Evolutionary conservation across 2,888 invertebrate species (phyloP), one percentile per base, ranked within the genome.

Genomic region (Microchrysa polita): DNA sequence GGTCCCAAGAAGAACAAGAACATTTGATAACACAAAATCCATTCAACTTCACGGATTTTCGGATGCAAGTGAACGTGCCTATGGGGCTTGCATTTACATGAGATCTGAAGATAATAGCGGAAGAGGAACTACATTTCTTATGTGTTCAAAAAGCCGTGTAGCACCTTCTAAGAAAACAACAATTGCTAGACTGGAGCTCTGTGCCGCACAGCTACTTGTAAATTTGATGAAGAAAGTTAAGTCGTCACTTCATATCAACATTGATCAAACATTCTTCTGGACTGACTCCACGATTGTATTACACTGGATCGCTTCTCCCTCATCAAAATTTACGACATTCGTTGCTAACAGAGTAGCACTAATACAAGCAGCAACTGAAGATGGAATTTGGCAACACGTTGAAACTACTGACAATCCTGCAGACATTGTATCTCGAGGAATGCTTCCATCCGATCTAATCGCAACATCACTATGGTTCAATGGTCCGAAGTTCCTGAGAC

Each of bases 171-270:
- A 52, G 10, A 14, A 52, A 52, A 5, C 52, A 52, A 52, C 52
- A 52, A 52, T 52, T n/a, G 52, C 52, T 5, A 67, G 79, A 16
- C 60, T 80, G 9, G 78, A 79, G 34, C 69, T 80, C 18, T 72
- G 76, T 5, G 52, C n/a, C 52, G 52, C 52, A 14, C 4, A 52
- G 52, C 10, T 52, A 52, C 10, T 52, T 5, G 2, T 12, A n/a
- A 14, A 52, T 5, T 9, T 52, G 4, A 9, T 52, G 2, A 2
- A 12, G 10, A 52, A 52, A 12, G 10, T 9, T 12, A 52, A 52
- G 16, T 2, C 4, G 4, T 52, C 52, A 5, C 14, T 52, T 4
- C 16, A 14, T 2, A 16, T 52, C 4, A 2, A 52, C 4, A 52
- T 52, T 52, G 52, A 52, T 4, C 2, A 16, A 52, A 16, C 10